Evolutionary conservation across 2,113 vertebrate species (phyloP).

Genomic region (Ophiodon elongatus): DNA sequence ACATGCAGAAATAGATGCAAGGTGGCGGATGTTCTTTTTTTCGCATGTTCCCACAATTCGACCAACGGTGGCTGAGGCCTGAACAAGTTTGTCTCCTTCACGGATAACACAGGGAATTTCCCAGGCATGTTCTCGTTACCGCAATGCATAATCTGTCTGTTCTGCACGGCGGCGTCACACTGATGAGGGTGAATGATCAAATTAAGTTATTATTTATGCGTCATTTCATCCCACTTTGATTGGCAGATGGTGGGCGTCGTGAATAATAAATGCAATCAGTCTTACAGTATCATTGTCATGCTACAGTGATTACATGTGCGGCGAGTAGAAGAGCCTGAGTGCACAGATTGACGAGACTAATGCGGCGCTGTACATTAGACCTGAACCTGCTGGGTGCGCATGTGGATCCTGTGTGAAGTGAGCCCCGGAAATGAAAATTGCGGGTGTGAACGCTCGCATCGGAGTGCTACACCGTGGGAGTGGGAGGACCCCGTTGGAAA

Average conservation of each 20-base stretch:
- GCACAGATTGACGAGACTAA: conserved; percentile 25
- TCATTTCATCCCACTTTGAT: conserved; percentile 57
- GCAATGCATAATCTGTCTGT: conserved; percentile 30
- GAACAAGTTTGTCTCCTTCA: conserved; percentile 19
- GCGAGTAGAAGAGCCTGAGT: conserved; percentile 19
- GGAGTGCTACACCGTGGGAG: conserved; percentile 58
- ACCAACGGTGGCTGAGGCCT: conserved; percentile 22
- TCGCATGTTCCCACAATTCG: conserved; percentile 1
- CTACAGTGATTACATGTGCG: conserved; percentile 39
- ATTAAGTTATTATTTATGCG: conserved; percentile 48
- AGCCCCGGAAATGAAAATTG: conserved; percentile 59
- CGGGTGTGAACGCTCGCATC: conserved; percentile 35
- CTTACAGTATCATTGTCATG: conserved; percentile 30
- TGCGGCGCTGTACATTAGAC: conserved; percentile 12
- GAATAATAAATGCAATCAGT: conserved; percentile 58
- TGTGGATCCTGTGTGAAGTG: conserved; percentile 46
- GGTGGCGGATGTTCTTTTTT: neutral
- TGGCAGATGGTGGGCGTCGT: conserved; percentile 50
- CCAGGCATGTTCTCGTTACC: conserved; percentile 34
- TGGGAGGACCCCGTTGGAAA: conserved; percentile 71
- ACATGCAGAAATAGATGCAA: neutral
- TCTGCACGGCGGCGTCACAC: conserved; percentile 39
- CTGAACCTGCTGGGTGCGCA: conserved; percentile 34
- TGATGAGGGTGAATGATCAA: conserved; percentile 46
- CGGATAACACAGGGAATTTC: conserved; percentile 34